Evolutionary conservation across 2,113 vertebrate species (phyloP), one percentile per base, ranked within the genome.

Genomic region (Podocnemis expansa): DNA sequence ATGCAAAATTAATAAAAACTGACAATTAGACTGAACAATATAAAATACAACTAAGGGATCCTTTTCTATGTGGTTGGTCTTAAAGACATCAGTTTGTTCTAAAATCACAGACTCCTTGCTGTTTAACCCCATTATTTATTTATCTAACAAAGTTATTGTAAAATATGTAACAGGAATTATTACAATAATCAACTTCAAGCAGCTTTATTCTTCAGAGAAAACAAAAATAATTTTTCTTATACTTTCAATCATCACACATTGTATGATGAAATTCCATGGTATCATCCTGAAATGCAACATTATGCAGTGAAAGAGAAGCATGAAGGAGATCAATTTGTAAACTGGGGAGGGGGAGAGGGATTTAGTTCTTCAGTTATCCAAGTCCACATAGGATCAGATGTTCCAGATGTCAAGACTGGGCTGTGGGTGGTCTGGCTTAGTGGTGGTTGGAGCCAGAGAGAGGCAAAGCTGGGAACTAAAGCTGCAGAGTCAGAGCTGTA

Each of bases 1-100:
- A 94, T 96, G 96, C 85, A 90, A 95, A 96, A 96, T 97, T 92
- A 96, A 87, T 95, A 97, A 93, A 93, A 96, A 58, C 84, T 63
- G 88, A 96, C 92, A 97, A 95, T 91, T 85, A 84, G 79, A 78
- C 80, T 10, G 90, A 95, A 80, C 41, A 91, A 85, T 81, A 67
- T 89, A 80, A 90, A 94, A 43, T 75, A 81, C 52, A 82, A 92
- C 83, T 49, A 86, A 89, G 25, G 81, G 81, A 91, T 91, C 88
- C 82, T 93, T 95, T 93, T 67, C 10, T 12, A 21, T 86, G 81
- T 76, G 85, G 84, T 93, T 90, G 41, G 84, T 89, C 63, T 92
- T 52, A 52, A 95, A 96, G 80, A 88, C 83, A 92, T 88, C 93
- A 93, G 93, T 96, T 85, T 94, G 82, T 94, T 49, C 75, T 89